A percentile compares a stretch with the other conserved stretches of the same genome.
phyloP scores from a whole-genome alignment of 2,888 invertebrate species.

The Nomada lathburiana region DNA sequence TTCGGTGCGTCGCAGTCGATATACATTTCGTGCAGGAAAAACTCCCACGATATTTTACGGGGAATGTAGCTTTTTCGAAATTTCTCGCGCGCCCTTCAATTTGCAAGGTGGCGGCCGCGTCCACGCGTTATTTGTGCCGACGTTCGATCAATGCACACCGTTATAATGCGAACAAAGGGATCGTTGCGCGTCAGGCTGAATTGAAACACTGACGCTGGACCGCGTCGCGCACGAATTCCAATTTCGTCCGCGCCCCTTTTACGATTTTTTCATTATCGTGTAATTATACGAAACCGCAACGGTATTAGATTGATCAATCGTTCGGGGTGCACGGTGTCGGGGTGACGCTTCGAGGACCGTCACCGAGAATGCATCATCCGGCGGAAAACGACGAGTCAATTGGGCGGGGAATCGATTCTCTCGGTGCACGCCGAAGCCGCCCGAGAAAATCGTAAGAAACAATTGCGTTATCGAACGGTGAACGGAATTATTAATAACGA shows the following conservation, averaged over 20 bases:
- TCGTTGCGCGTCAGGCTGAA: neutral
- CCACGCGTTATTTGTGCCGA: neutral
- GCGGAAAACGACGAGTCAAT: constrained; percentile 9
- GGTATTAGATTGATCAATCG: constrained; percentile 3
- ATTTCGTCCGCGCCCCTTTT: neutral
- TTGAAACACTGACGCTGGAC: constrained; percentile 7
- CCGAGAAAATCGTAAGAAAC: constrained; percentile 10
- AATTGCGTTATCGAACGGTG: constrained; percentile 10
- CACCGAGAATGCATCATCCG: neutral
- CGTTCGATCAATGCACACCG: constrained; percentile 44
- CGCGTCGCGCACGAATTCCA: neutral
- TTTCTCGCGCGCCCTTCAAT: constrained; percentile 21
- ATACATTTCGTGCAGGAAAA: neutral
- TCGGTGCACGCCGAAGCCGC: neutral
- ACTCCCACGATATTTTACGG: neutral
- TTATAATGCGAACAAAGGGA: constrained; percentile 48
- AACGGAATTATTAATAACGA: constrained; percentile 30
- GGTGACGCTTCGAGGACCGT: neutral
- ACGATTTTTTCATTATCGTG: neutral
- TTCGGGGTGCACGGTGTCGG: neutral
- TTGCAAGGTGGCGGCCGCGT: constrained; percentile 1
- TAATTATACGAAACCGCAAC: neutral
- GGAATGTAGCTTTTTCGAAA: constrained; percentile 10
- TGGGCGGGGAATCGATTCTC: neutral
- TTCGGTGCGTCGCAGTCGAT: neutral